A percentile compares a stretch with the other conserved stretches of the same genome.
phyloP scores from a whole-genome alignment of 1,140 invertebrate species.

The Antheraea pernyi region DNA sequence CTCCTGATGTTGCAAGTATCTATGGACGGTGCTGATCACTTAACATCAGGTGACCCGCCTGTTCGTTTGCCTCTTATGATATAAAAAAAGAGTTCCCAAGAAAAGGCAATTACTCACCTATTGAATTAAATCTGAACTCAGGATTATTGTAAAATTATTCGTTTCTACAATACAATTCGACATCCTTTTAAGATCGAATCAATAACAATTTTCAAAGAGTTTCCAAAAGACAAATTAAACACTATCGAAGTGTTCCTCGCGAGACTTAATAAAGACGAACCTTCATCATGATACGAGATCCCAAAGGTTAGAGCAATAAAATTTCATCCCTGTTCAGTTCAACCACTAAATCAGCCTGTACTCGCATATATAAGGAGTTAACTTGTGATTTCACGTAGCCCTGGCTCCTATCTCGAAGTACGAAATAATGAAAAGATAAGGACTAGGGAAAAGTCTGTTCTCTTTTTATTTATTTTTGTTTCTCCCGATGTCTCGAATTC shows the following conservation, averaged over 20 bases:
- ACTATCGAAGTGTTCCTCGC: constrained; percentile 21
- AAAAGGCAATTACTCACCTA: too few relatives aligned
- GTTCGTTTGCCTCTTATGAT: too few relatives aligned
- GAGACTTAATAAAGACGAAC: constrained; percentile 17
- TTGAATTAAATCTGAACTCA: background rate
- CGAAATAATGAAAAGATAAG: too few relatives aligned
- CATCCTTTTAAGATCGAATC: background rate
- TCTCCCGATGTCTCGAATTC: constrained; percentile 17
- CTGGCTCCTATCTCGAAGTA: constrained; percentile 55
- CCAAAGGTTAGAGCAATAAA: constrained; percentile 34
- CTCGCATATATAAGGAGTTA: constrained; percentile 54
- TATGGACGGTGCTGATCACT: too few relatives aligned
- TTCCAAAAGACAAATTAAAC: constrained; percentile 23
- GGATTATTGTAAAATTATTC: background rate
- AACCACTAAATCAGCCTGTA: constrained; percentile 48
- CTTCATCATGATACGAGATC: constrained; percentile 23
- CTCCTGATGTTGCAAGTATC: too few relatives aligned
- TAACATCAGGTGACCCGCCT: too few relatives aligned
- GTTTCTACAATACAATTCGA: background rate
- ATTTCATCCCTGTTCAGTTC: constrained; percentile 41
- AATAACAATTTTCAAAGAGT: background rate
- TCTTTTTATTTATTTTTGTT: constrained; percentile 71
- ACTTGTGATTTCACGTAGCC: constrained; percentile 69
- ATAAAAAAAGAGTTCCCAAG: too few relatives aligned
- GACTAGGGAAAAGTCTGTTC: constrained; percentile 49